These are phyloP conservation scores for Crax fasciolata DNA, from an alignment of 2,797 vertebrate genomes.

Conservation along the genomic window DNA sequence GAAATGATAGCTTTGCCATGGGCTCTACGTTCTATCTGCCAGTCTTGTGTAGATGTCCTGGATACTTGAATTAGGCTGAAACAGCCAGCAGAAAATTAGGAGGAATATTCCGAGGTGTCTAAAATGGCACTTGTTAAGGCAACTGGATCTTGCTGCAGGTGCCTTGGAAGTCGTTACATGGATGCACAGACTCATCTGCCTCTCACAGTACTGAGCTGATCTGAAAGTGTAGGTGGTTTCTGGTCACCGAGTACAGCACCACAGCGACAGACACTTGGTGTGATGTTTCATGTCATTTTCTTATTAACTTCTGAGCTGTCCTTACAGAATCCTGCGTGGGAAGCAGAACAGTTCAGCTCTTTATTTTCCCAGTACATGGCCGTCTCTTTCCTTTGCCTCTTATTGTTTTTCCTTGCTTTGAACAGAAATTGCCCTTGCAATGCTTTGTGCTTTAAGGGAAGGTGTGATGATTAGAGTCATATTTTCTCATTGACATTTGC, in stretches of 20 bases:
- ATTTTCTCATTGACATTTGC: conserved; percentile 56
- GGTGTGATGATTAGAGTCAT: neutral
- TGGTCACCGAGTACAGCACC: neutral
- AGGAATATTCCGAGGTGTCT: too few relatives aligned
- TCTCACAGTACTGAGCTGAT: neutral
- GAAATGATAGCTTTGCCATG: neutral
- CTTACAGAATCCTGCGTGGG: neutral
- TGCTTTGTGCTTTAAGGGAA: neutral
- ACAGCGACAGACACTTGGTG: fast-evolving
- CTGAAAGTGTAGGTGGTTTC: neutral
- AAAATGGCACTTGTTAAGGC: neutral
- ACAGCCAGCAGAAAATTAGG: neutral
- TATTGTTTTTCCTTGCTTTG: neutral
- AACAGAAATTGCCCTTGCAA: neutral
- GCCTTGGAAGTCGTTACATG: neutral
- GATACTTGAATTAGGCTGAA: neutral
- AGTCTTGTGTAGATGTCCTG: neutral
- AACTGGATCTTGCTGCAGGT: neutral
- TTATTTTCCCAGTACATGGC: neutral
- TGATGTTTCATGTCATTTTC: neutral
- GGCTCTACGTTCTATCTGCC: neutral
- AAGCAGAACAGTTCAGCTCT: neutral
- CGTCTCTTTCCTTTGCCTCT: neutral
- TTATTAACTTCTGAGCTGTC: neutral
- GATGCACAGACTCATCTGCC: neutral